Evolutionary conservation across 2,888 invertebrate species (phyloP).

Genomic region (Drosophila atripex): DNA sequence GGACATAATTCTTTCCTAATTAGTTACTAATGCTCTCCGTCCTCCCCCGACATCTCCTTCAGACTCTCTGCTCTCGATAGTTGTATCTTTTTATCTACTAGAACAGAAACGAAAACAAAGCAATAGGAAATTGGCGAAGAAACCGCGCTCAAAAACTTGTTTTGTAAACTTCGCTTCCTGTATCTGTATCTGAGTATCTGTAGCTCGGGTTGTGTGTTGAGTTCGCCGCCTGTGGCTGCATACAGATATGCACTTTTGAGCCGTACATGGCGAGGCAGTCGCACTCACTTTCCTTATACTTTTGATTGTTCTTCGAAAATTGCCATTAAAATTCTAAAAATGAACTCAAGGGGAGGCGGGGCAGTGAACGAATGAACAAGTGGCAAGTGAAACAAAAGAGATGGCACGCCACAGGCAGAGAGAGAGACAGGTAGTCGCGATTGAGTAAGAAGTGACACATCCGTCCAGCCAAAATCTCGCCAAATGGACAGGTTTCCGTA

Average conservation of each 20-base stretch:
- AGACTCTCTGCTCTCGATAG: constrained; percentile 22
- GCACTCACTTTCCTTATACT: constrained; percentile 34
- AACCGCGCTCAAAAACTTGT: constrained; percentile 42
- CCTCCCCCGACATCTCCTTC: neutral
- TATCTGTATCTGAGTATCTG: constrained; percentile 13
- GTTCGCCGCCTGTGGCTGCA: neutral
- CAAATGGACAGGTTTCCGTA: constrained; percentile 67
- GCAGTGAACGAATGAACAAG: constrained; percentile 22
- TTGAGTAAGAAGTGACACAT: constrained; percentile 27
- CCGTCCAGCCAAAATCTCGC: constrained; percentile 14
- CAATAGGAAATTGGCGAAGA: constrained; percentile 25
- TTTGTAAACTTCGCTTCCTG: constrained; percentile 42
- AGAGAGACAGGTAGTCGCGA: neutral
- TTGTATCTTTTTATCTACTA: constrained; percentile 26
- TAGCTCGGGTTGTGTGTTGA: neutral
- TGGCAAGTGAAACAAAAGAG: constrained; percentile 10
- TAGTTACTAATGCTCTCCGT: constrained; percentile 17
- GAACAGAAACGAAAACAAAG: constrained; percentile 14
- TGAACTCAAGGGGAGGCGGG: constrained; percentile 10
- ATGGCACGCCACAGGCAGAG: neutral
- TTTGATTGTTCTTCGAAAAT: constrained; percentile 32
- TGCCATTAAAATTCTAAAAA: constrained; percentile 50
- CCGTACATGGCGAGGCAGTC: constrained; percentile 22
- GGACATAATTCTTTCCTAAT: constrained; percentile 31
- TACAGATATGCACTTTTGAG: constrained; percentile 25